Base-by-base conservation (phyloP, 2,888 invertebrate species). In the Agriotes lineatus region DNA sequence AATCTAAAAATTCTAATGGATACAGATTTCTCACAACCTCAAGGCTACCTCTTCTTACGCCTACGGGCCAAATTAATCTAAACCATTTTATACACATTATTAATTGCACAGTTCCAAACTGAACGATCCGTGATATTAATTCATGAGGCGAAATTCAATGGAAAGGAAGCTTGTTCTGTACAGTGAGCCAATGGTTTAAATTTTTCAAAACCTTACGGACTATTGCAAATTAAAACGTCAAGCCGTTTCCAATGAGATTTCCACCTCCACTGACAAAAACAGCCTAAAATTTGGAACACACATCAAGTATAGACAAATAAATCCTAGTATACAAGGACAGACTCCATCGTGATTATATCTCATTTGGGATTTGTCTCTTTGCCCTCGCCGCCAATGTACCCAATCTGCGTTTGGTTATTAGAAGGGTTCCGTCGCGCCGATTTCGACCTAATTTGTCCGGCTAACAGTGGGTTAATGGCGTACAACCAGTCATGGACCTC, bases 401-500 rank as follows among this genome's bases (percentile, higher is more conserved):
- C 67, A 60, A 74, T 74, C 67, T 78, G 72, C 30, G 45, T 63
- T 20, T 62, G 54, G 30, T 59, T 65, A 56, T 67, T 71, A 60
- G 77, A 76, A 70, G 86, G 82, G 72, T 86, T 86, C 72, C 88
- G 85, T 69, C 88, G 84, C 35, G 88, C 87, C 75, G 88, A 85
- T 77, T 88, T 87, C 52, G 88, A 88, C 92, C 95, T 92, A 81
- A 96, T 96, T 86, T 96, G 96, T 80, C 99, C 99, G 76, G 99
- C 99, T 76, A 99, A 89, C 74, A 99, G 89, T 60, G 99, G 99
- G 88, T 99, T 99, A 82, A 99, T 97, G 77, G 99, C 99, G 85
- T 99, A 99, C 52, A 99, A 87, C 99, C 99, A 99, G 85, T 99
- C 99, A 85, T 99, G 96, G 48, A 99, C 97, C 83, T 99, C 99